These are phyloP conservation scores for Natator depressus DNA, from an alignment of 2,113 vertebrate genomes.

Conservation along the genomic window DNA sequence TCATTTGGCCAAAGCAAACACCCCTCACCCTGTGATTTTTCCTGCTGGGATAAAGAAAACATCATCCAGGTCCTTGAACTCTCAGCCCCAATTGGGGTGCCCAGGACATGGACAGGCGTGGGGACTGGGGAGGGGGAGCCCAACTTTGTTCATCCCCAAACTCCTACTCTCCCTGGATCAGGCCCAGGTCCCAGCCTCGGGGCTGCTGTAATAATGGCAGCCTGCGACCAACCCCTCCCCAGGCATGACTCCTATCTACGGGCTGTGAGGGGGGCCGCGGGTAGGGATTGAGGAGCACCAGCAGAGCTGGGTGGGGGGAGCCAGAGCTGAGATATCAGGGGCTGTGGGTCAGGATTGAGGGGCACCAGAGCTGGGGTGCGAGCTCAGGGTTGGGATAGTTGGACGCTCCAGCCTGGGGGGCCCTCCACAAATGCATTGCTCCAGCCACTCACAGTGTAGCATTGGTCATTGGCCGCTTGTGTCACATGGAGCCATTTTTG, in stretches of 20 bases:
- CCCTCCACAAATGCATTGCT: too few species aligned
- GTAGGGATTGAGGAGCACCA: too few species aligned
- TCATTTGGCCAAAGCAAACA: background rate
- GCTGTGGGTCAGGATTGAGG: too few species aligned
- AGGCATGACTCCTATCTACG: too few species aligned
- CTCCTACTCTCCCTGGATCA: too few species aligned
- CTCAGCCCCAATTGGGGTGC: background rate
- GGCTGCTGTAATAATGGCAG: background rate
- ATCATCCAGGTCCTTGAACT: background rate
- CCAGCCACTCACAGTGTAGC: too few species aligned
- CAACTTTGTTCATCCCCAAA: background rate
- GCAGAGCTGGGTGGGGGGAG: too few species aligned
- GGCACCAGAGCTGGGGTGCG: background rate
- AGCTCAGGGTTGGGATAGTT: background rate
- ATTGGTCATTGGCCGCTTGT: background rate
- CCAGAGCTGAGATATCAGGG: too few species aligned
- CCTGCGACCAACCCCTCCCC: background rate
- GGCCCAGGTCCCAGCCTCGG: too few species aligned
- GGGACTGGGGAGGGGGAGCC: too few species aligned
- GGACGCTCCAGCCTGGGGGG: too few species aligned
- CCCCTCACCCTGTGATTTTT: background rate
- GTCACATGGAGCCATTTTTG: background rate
- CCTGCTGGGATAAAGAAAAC: background rate
- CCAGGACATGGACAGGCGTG: background rate
- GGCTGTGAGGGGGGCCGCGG: too few species aligned